Base-by-base conservation (phyloP, 2,888 invertebrate species). In the Lutraria lutraria region DNA sequence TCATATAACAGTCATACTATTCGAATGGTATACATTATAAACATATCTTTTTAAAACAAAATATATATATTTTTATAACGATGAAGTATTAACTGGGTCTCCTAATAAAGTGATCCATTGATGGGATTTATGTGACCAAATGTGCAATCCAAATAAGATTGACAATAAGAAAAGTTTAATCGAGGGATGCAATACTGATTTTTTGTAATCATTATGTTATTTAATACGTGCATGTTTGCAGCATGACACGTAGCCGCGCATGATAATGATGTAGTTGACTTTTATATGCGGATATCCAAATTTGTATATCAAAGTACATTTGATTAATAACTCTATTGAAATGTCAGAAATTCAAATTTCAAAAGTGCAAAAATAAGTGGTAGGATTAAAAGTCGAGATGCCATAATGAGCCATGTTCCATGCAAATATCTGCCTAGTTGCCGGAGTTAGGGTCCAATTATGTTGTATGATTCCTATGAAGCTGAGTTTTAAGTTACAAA, bases 271-370 rank as follows among this genome's bases (percentile, higher is more conserved):
- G 19, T 56, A 56, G 15, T 19, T 56, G 56, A 56, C 56, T 56
- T 56, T 56, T 12, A 56, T 16, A 15, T 16, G 56, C 56, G 56
- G 16, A 15, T 56, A 13, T 16, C 12, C 3, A 68, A n/a, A 4
- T 13, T 13, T n/a, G n/a, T 25, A 25, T 68, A 25, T 68, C 25
- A 68, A 68, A 68, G 25, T 68, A 31, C 76, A 10, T 21, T 76
- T 76, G 15, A 76, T 76, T 31, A 76, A 76, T 76, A 76, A 76
- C 31, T 76, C 76, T 25, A 25, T 76, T 76, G 76, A 76, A 76
- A 76, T 76, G 76, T 31, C 31, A 76, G 34, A 76, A 13, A 76
- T 76, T 76, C 31, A 76, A 76, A 31, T 76, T 3, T 76, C 76
- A 76, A 76, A 15, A 76, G 34, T 31, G 76, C 16, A 31, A 34